phyloP scores from a whole-genome alignment of 2,888 invertebrate genomes.

The Orchesellides sinensis region DNA sequence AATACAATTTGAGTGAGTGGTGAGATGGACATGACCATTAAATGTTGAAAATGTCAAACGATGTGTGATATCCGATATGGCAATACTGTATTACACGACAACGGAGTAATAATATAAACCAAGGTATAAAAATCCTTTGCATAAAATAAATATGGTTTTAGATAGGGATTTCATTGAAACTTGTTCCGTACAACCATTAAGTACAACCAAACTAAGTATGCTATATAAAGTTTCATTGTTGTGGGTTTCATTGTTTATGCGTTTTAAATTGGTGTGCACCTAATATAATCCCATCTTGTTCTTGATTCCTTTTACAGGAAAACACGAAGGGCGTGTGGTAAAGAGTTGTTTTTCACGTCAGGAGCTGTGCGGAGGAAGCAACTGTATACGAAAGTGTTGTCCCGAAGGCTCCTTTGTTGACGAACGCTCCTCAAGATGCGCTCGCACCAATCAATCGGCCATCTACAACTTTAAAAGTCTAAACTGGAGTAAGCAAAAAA shows the following conservation, averaged over 20 bases:
- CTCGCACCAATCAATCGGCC: constrained; percentile 20
- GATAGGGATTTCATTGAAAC: too few species aligned
- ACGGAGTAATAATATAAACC: neutral
- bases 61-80: neutral
- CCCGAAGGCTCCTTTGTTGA: constrained; percentile 62
- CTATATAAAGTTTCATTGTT: neutral
- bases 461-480: constrained; percentile 47
- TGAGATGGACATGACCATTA: neutral
- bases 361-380: constrained; percentile 59
- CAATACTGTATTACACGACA: neutral
- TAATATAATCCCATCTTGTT: too few species aligned
- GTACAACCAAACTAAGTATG: neutral
- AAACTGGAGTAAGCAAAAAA: constrained; percentile 71
- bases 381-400: constrained; percentile 72
- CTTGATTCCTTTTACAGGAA: constrained; percentile 59
- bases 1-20: neutral
- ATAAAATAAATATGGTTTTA: neutral
- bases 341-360: constrained; percentile 71
- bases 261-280: neutral
- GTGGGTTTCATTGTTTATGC: neutral
- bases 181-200: too few species aligned
- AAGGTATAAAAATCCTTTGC: neutral
- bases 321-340: constrained; percentile 69
- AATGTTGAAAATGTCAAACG: neutral
- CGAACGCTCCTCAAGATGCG: constrained; percentile 38